Conservation (phyloP, 2,113 vertebrate genomes). For the Lasiurus cinereus region DNA sequence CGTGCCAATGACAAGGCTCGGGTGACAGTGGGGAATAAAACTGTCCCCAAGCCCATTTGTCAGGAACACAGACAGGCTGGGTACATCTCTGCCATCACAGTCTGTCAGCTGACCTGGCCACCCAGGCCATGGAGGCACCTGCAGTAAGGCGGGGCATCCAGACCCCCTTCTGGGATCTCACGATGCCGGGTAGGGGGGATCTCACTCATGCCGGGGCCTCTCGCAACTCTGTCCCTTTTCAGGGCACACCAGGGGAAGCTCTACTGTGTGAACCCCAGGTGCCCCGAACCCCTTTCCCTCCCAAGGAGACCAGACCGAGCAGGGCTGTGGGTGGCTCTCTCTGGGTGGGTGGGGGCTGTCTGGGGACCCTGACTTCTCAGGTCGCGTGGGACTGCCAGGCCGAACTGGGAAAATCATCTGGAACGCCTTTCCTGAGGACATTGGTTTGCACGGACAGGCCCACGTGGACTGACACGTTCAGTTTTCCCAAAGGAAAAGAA, state of each 20-base stretch:
- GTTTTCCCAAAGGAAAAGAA: slow-evolving; percentile 52
- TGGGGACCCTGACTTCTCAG: too few species aligned
- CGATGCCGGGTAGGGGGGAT: too few species aligned
- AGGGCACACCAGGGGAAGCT: not conserved
- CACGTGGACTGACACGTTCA: not conserved
- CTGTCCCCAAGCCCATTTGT: not conserved
- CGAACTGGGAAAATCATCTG: not conserved
- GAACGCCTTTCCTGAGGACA: not conserved
- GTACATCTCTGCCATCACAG: accelerated
- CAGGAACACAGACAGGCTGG: not conserved
- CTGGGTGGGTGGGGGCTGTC: not conserved
- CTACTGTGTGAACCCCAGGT: not conserved
- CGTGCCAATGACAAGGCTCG: not conserved
- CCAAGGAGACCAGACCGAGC: not conserved
- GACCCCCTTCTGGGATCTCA: not conserved
- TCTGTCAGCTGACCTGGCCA: not conserved
- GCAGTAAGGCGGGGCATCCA: accelerated
- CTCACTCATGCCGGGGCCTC: not conserved
- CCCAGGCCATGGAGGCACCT: not conserved
- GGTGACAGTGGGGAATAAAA: not conserved
- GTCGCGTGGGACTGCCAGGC: not conserved
- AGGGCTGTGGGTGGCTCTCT: not conserved
- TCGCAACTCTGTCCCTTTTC: not conserved
- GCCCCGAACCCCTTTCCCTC: not conserved
- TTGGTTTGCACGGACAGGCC: not conserved